These are phyloP conservation scores for Anguilla anguilla DNA, from an alignment of 2,797 vertebrate species.

Conservation along the genomic window DNA sequence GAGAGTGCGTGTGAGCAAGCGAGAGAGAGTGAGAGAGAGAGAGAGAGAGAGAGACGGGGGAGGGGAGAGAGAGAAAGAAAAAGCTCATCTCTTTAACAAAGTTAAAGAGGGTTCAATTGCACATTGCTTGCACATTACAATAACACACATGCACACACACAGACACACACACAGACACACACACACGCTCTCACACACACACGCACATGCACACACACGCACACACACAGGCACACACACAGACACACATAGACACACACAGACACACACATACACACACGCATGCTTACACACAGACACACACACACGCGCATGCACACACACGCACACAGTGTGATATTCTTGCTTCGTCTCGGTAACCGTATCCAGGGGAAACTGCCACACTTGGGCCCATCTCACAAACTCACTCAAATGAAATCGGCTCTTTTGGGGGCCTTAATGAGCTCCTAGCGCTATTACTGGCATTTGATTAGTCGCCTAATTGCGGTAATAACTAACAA, in stretches of 20 bases:
- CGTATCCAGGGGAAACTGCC: not conserved
- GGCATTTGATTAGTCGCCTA: constrained; percentile 67
- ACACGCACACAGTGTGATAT: constrained; percentile 32
- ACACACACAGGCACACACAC: constrained; percentile 28
- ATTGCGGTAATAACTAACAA: constrained; percentile 73
- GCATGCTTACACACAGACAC: too few relatives aligned
- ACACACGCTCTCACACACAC: constrained; percentile 20
- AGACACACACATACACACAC: too few relatives aligned
- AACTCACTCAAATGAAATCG: constrained; percentile 50
- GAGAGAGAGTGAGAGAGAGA: not conserved
- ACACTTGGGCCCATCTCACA: constrained; percentile 48
- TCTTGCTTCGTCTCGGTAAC: constrained; percentile 41
- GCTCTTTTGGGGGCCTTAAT: constrained; percentile 62
- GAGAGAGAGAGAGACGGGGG: not conserved
- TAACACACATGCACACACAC: constrained; percentile 24
- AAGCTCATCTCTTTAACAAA: not conserved
- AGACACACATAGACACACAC: not conserved
- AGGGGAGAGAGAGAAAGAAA: not conserved
- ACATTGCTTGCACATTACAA: constrained; percentile 20
- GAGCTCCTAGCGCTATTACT: constrained; percentile 54
- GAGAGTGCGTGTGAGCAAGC: not conserved
- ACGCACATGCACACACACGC: constrained; percentile 18
- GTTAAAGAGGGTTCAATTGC: constrained; percentile 19
- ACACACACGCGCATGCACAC: not conserved
- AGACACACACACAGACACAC: constrained; percentile 4